Conservation (phyloP, 2,113 vertebrate species). For the Hiodon alosoides region DNA sequence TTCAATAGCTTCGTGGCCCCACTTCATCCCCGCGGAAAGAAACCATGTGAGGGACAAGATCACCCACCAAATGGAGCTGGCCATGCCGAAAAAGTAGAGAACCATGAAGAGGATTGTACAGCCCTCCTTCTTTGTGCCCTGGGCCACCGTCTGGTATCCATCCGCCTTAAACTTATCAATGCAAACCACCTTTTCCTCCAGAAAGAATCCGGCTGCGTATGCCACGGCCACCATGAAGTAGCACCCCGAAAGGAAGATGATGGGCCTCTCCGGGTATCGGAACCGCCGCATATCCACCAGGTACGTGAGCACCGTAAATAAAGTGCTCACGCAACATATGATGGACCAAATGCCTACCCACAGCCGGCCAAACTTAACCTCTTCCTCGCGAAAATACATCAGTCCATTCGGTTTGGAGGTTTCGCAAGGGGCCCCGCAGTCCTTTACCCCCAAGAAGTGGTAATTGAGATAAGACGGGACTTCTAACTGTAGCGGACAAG, state of each 20-base stretch:
- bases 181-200: constrained; percentile 89
- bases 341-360: constrained; percentile 97
- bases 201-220: constrained; percentile 84
- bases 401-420: constrained; percentile 80
- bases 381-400: constrained; percentile 95
- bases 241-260: constrained; percentile 93
- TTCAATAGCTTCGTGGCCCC: constrained; percentile 96
- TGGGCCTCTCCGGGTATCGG: constrained; percentile 90
- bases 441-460: constrained; percentile 84
- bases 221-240: constrained; percentile 97
- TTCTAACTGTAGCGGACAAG: constrained; percentile 80
- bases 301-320: constrained; percentile 95
- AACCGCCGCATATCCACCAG: constrained; percentile 94
- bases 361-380: constrained; percentile 86
- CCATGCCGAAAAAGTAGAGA: constrained; percentile 96
- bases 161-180: constrained; percentile 87
- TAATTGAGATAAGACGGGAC: constrained; percentile 88
- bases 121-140: constrained; percentile 96
- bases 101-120: constrained; percentile 99
- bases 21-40: constrained; percentile 95
- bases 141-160: constrained; percentile 86
- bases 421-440: constrained; percentile 93
- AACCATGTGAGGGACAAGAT: constrained; percentile 95
- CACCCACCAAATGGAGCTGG: constrained; percentile 99
- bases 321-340: constrained; percentile 86